A percentile compares a stretch with the other conserved stretches of the same genome.
phyloP scores from a whole-genome alignment of 2,113 vertebrate genomes.

The Lophius piscatorius region DNA sequence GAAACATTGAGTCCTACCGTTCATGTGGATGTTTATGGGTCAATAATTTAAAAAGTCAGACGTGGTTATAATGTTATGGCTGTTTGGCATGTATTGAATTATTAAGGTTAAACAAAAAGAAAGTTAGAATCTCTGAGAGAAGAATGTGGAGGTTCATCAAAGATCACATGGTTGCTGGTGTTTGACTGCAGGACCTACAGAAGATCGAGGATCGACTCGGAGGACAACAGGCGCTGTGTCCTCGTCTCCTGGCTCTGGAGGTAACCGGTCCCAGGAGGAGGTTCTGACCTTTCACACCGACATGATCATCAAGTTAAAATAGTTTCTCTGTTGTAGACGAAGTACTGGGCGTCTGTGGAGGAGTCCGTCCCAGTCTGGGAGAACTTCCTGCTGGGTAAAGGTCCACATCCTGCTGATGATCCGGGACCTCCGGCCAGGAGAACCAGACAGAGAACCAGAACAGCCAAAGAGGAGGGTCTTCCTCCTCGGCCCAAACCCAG shows the following conservation, averaged over 20 bases:
- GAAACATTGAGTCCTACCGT: no score
- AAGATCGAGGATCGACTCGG: conserved; percentile 78
- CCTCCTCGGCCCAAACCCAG: conserved; percentile 51
- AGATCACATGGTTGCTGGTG: background rate
- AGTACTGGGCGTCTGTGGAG: conserved; percentile 88
- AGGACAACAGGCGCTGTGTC: conserved; percentile 64
- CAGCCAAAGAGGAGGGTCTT: conserved; percentile 46
- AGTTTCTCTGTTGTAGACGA: conserved; percentile 70
- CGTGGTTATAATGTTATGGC: no score
- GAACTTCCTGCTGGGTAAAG: conserved; percentile 85
- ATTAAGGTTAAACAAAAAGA: no score
- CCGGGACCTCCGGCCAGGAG: conserved; percentile 57
- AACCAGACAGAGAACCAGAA: conserved; percentile 33
- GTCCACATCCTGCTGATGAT: conserved; percentile 73
- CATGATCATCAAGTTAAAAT: background rate
- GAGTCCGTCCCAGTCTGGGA: conserved; percentile 88
- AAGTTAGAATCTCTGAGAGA: no score
- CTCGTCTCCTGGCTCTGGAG: conserved; percentile 81
- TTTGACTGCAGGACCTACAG: conserved; percentile 82
- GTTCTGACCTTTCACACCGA: no score
- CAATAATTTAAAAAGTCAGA: no score
- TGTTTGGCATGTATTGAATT: no score
- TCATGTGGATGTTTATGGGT: no score
- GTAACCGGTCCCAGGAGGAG: conserved; percentile 54
- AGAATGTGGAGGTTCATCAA: no score